Conservation (phyloP, 2,888 invertebrate species). For the Nebria brevicollis region DNA sequence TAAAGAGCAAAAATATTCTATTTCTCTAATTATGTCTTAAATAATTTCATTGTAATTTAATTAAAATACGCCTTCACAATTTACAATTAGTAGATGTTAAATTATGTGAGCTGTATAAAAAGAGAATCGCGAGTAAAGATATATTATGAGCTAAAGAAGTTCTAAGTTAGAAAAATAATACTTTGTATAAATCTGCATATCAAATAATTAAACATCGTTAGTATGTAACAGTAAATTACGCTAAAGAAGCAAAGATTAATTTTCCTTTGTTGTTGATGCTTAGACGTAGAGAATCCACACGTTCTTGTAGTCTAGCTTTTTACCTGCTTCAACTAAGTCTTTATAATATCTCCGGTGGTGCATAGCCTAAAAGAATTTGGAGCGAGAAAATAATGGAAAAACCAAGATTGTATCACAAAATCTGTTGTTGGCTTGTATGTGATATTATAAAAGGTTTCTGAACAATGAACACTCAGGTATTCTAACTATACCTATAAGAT, state of each 20-base stretch:
- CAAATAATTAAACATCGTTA: neutral
- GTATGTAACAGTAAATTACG: neutral
- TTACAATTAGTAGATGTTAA: too few relatives aligned
- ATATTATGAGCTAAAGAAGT: too few relatives aligned
- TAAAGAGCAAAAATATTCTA: too few relatives aligned
- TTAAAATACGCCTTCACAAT: too few relatives aligned
- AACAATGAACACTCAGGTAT: neutral
- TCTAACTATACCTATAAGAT: neutral
- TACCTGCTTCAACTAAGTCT: neutral
- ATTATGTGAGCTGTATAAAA: too few relatives aligned
- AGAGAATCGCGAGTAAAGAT: too few relatives aligned
- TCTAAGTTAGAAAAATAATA: too few relatives aligned
- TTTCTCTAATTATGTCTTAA: too few relatives aligned
- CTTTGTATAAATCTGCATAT: neutral
- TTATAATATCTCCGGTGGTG: neutral
- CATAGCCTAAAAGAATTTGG: neutral
- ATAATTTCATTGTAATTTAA: too few relatives aligned
- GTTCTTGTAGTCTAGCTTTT: neutral
- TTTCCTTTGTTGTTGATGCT: neutral
- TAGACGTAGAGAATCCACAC: neutral
- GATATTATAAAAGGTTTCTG: neutral
- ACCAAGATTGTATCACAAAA: neutral
- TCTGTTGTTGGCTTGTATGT: conserved; percentile 1
- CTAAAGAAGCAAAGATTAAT: neutral
- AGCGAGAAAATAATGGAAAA: neutral